Evolutionary conservation across 53 echinoderm and acorn worm species (phyloP).

Genomic region (Crossaster papposus): DNA sequence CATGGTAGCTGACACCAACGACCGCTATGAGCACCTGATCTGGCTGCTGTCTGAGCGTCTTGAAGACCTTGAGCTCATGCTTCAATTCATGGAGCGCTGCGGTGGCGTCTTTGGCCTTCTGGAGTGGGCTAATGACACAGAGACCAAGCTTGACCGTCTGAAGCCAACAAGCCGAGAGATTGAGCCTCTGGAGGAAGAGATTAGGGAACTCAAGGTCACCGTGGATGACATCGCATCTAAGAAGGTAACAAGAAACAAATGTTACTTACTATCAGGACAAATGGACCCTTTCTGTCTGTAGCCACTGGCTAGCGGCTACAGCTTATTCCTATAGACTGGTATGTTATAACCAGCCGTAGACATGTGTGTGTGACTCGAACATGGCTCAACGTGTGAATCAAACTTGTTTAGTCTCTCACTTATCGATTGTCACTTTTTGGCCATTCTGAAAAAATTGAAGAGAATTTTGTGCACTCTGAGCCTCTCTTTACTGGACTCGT

Average conservation of each 20-base stretch:
- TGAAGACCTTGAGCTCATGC: constrained; percentile 93
- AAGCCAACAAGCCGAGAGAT: constrained; percentile 81
- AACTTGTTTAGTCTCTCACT: too few species aligned
- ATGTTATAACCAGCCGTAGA: too few species aligned
- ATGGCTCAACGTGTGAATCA: too few species aligned
- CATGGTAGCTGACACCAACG: constrained; percentile 89
- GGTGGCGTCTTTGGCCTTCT: constrained; percentile 86
- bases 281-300: too few species aligned
- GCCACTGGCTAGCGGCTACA: too few species aligned
- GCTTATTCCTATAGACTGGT: too few species aligned
- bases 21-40: constrained; percentile 80
- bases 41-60: constrained; percentile 77
- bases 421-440: background rate
- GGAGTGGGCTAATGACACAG: constrained; percentile 85
- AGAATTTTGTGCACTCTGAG: too few species aligned
- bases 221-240: constrained; percentile 63
- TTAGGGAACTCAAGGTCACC: constrained; percentile 77
- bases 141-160: constrained; percentile 74
- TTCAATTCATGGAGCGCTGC: constrained; percentile 91
- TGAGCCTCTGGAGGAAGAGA: constrained; percentile 83
- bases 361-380: too few species aligned
- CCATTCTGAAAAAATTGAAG: background rate
- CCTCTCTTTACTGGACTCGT: background rate
- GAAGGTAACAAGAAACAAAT: constrained; percentile 21
- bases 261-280: background rate